Conservation (phyloP, 2,113 vertebrate species). For the Xiphophorus hellerii region DNA sequence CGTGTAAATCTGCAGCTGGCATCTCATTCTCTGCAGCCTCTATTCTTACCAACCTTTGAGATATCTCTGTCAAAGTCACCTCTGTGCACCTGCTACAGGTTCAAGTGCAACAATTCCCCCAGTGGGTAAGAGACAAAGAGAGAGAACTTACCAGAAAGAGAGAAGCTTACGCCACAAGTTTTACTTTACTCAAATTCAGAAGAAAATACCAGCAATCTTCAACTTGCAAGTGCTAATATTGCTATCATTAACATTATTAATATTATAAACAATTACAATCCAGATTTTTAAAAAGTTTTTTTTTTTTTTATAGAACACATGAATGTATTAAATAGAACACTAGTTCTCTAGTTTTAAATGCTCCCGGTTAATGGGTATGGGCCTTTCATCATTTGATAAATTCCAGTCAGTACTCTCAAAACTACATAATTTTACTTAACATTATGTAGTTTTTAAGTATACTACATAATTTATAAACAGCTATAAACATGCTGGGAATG, state of each 20-base stretch:
- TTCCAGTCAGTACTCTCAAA: not conserved
- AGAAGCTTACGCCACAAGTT: not conserved
- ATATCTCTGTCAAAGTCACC: constrained; percentile 74
- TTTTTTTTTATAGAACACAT: too few species aligned
- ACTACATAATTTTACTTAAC: too few species aligned
- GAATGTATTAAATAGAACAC: too few species aligned
- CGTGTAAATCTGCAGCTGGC: constrained; percentile 76
- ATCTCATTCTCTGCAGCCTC: constrained; percentile 68
- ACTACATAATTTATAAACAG: too few species aligned
- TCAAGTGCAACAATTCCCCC: constrained; percentile 38
- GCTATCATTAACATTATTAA: too few species aligned
- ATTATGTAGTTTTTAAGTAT: too few species aligned
- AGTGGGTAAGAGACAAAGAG: constrained; percentile 20
- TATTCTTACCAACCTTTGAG: constrained; percentile 54
- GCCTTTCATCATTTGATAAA: not conserved
- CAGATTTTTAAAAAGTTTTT: too few species aligned
- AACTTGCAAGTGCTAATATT: not conserved
- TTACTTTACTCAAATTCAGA: not conserved
- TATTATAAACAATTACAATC: too few species aligned
- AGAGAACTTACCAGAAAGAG: not conserved
- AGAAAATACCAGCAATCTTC: constrained; percentile 1
- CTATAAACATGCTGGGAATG: too few species aligned
- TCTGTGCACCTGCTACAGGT: constrained; percentile 49
- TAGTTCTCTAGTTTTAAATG: too few species aligned
- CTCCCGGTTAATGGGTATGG: too few species aligned